Evolutionary conservation across 1,140 invertebrate species (phyloP).

Genomic region (Ectropis grisescens): DNA sequence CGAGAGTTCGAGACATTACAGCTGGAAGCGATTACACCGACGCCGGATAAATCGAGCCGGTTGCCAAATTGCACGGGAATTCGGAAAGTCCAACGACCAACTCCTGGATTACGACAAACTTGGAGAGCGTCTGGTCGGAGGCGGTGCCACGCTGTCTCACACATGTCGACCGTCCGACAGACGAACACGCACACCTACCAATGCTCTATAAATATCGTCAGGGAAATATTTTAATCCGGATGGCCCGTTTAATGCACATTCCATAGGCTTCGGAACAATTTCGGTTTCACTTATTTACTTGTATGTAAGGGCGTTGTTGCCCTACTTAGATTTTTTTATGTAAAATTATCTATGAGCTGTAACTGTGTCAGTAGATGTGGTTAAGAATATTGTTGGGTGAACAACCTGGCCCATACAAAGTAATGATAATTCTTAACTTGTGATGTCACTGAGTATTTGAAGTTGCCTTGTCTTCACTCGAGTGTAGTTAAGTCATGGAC

Average conservation of each 20-base stretch:
- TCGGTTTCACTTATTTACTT: conserved; percentile 29
- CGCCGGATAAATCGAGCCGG: too few species aligned
- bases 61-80: too few species aligned
- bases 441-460: conserved; percentile 11
- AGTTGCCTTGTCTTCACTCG: neutral
- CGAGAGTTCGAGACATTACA: too few species aligned
- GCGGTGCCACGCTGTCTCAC: conserved; percentile 64
- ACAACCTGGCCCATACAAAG: conserved; percentile 15
- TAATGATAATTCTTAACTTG: conserved; percentile 7
- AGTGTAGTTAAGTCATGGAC: conserved; percentile 13
- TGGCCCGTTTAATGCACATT: conserved; percentile 59
- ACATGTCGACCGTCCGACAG: conserved; percentile 42
- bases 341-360: conserved; percentile 26
- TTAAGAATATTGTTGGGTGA: conserved; percentile 21
- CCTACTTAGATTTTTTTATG: conserved; percentile 22
- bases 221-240: conserved; percentile 66
- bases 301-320: conserved; percentile 23
- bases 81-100: conserved; percentile 28
- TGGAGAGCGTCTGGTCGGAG: conserved; percentile 44
- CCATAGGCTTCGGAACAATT: conserved; percentile 43
- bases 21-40: too few species aligned
- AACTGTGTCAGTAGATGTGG: conserved; percentile 35
- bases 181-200: conserved; percentile 54
- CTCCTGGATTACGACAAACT: conserved; percentile 46
- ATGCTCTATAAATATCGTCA: conserved; percentile 57